Evolutionary conservation across 2,888 invertebrate genomes (phyloP).

Genomic region (Patella depressa): DNA sequence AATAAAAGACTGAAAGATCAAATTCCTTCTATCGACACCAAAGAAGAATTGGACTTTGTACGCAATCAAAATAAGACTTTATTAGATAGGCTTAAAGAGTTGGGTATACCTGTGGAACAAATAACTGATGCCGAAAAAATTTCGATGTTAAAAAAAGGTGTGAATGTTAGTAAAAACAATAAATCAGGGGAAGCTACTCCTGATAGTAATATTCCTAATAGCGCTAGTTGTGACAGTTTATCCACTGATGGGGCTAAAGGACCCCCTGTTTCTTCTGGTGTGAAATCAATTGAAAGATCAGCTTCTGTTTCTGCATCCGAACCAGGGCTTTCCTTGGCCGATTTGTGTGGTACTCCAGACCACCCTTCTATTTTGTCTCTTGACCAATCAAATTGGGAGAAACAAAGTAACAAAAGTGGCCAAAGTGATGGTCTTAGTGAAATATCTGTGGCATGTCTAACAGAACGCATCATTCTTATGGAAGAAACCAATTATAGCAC

Average conservation of each 20-base stretch:
- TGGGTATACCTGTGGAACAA: constrained; percentile 70
- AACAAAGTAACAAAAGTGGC: constrained; percentile 85
- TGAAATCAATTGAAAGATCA: constrained; percentile 37
- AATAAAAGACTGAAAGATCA: constrained; percentile 69
- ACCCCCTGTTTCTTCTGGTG: constrained; percentile 15
- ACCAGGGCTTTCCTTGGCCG: constrained; percentile 58
- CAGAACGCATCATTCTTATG: constrained; percentile 94
- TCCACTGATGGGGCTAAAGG: constrained; percentile 53
- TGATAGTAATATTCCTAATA: constrained; percentile 39
- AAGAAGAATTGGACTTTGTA: constrained; percentile 67
- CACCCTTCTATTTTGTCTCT: constrained; percentile 57
- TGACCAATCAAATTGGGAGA: constrained; percentile 80
- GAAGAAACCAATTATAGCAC: constrained; percentile 85
- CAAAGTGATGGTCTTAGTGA: constrained; percentile 78
- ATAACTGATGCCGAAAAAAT: constrained; percentile 72
- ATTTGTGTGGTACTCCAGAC: constrained; percentile 60
- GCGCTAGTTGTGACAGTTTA: constrained; percentile 62
- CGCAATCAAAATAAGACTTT: constrained; percentile 69
- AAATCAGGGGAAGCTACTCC: constrained; percentile 35
- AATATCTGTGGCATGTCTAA: constrained; percentile 86
- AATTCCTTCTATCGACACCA: constrained; percentile 49
- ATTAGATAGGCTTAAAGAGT: constrained; percentile 67
- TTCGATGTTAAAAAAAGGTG: constrained; percentile 60
- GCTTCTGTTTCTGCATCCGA: constrained; percentile 60
- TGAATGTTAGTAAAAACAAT: constrained; percentile 16